These are phyloP conservation scores for Ennomos erosarius DNA, from an alignment of 2,888 invertebrate species.

Conservation along the genomic window DNA sequence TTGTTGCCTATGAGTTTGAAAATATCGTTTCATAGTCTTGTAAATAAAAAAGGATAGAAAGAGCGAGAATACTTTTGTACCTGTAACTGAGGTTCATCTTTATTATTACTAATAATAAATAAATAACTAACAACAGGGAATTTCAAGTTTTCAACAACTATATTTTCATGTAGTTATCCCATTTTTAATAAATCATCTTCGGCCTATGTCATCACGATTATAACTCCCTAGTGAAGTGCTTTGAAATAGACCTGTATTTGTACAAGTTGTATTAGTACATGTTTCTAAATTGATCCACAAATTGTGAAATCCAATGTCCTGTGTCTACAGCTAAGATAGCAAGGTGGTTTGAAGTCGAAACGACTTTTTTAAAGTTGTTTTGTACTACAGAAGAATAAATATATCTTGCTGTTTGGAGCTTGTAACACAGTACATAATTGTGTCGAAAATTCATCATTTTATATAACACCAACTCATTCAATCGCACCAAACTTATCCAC, in stretches of 20 bases:
- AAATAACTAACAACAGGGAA: not conserved
- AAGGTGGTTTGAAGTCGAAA: conserved; percentile 16
- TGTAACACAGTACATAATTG: too few species aligned
- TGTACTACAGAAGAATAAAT: not conserved
- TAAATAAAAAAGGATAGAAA: conserved; percentile 66
- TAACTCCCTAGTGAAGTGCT: conserved; percentile 1
- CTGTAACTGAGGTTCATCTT: conserved; percentile 71
- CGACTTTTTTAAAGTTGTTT: conserved; percentile 18
- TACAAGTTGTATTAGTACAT: too few species aligned
- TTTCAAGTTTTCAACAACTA: conserved; percentile 3
- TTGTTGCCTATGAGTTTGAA: conserved; percentile 53
- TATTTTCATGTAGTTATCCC: conserved; percentile 5
- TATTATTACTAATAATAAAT: conserved; percentile 33
- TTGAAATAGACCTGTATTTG: conserved; percentile 9
- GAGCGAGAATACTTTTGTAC: conserved; percentile 75
- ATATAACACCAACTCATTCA: too few species aligned
- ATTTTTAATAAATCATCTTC: conserved; percentile 5
- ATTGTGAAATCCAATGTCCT: not conserved
- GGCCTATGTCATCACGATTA: conserved; percentile 19
- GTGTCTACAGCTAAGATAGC: not conserved
- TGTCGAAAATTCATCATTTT: too few species aligned
- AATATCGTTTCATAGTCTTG: conserved; percentile 60
- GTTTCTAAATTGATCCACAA: not conserved
- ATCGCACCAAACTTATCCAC: too few species aligned
- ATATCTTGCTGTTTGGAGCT: too few species aligned